Evolutionary conservation across 2,113 vertebrate species (phyloP), one percentile per base, ranked within the genome.

Genomic region (Melanocharis versteri): DNA sequence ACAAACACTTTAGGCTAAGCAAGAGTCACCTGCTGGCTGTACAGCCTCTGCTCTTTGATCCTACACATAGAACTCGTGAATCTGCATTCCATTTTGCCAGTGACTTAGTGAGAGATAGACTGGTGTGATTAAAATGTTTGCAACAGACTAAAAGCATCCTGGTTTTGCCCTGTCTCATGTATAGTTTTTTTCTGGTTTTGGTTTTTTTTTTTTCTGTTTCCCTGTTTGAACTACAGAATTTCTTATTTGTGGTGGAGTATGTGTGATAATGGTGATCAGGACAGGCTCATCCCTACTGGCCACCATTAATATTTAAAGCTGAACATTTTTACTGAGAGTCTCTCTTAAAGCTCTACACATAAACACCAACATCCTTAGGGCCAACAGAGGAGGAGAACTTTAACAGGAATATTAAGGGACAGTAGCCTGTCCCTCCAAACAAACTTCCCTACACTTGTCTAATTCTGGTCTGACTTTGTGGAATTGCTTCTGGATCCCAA

Each of bases 131-230:
- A 7, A 78, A 84, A 5, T 21, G 13, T 58, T 71, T 45, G 4
- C 39, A 85, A n/a, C 4, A 50, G 10, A 62, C 10, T 58, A 37
- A 78, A 87, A 61, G 10, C 9, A 62, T 22, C 15, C 4, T 35
- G 18, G 3, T 10, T 81, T 89, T 73, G 2, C 2, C 11, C 24
- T 26, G 5, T 39, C 8, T 70, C 16, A 57, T 0, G 0, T 31
- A 27, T 2, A 50, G 9, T 15, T 35, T 21, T 48, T 37, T 15
- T 8, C 5, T 23, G 8, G 3, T 31, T 14, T 27, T 44, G 35
- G 71, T 58, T 27, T 58, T 37, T 21, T 42, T 21, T 27, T 30
- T 33, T 16, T 18, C 30, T 61, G 5, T 61, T 92, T 82, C 11
- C 5, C 3, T 53, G 42, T 70, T 50, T 71, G n/a, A 82, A 61